Conservation (phyloP, 2,888 invertebrate genomes). For the Druceiella hillmani region DNA sequence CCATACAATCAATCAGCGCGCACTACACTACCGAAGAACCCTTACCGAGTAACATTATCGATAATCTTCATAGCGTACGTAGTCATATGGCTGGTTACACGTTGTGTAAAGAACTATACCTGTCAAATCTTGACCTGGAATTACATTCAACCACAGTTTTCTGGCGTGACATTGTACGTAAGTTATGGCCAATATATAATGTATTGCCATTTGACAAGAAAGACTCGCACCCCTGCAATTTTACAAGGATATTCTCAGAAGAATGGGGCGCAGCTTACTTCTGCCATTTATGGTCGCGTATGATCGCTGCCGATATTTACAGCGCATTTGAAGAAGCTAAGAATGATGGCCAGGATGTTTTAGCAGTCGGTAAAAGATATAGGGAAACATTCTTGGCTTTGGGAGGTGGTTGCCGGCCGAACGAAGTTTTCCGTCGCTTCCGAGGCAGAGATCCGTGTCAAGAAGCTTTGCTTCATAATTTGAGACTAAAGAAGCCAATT, state of each 20-base stretch:
- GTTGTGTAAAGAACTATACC: conserved; percentile 75
- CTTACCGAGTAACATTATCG: conserved; percentile 59
- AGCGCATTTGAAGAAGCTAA: conserved; percentile 74
- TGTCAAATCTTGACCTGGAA: conserved; percentile 77
- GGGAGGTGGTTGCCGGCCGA: conserved; percentile 77
- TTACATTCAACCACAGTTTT: conserved; percentile 69
- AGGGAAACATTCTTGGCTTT: conserved; percentile 77
- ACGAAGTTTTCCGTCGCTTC: conserved; percentile 85
- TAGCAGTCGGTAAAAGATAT: conserved; percentile 64
- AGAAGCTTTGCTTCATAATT: conserved; percentile 66
- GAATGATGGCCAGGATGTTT: conserved; percentile 44
- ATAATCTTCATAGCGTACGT: conserved; percentile 57
- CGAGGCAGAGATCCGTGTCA: conserved; percentile 88
- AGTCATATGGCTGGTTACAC: conserved; percentile 75
- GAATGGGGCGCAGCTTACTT: conserved; percentile 86
- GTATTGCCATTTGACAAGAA: conserved; percentile 69
- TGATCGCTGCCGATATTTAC: conserved; percentile 88
- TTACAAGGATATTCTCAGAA: conserved; percentile 76
- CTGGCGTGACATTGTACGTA: conserved; percentile 76
- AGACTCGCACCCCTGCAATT: conserved; percentile 82
- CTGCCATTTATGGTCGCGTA: conserved; percentile 76
- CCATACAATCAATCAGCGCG: conserved; percentile 58
- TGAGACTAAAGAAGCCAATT: conserved; percentile 52
- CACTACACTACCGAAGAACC: conserved; percentile 72
- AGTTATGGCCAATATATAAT: conserved; percentile 77